These are phyloP conservation scores for Tachyglossus aculeatus DNA, from an alignment of 2,797 vertebrate species.

Conservation along the genomic window DNA sequence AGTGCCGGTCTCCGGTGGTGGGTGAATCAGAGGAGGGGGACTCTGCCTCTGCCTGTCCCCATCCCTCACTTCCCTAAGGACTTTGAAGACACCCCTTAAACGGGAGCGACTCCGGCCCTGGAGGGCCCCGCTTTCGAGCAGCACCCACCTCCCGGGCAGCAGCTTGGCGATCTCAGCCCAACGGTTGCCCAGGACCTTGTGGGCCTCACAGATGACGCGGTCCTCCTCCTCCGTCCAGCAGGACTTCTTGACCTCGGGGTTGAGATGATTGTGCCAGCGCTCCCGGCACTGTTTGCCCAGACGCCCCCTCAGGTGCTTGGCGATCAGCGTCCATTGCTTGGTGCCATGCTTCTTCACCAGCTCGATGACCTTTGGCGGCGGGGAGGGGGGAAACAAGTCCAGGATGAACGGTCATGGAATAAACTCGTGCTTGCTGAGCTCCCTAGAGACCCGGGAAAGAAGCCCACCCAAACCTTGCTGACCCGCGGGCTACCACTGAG, in stretches of 20 bases:
- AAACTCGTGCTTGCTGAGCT: neutral
- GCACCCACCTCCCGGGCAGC: slow-evolving; percentile 89
- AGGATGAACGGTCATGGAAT: neutral
- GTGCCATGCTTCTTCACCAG: slow-evolving; percentile 93
- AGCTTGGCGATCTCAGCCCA: slow-evolving; percentile 98
- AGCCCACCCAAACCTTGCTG: no score
- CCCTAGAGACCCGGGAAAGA: fast-evolving
- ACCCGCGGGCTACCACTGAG: no score
- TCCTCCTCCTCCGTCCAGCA: slow-evolving; percentile 97
- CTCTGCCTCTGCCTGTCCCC: neutral
- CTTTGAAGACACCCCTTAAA: no score
- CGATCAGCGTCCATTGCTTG: slow-evolving; percentile 95
- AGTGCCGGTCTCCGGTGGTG: no score
- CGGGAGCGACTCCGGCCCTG: no score
- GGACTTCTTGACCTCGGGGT: slow-evolving; percentile 96
- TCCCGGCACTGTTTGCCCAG: slow-evolving; percentile 97
- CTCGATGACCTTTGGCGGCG: slow-evolving; percentile 87
- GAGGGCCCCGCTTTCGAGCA: no score
- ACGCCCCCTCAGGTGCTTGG: slow-evolving; percentile 94
- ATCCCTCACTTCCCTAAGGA: neutral
- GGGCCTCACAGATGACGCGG: slow-evolving; percentile 94
- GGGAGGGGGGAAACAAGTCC: slow-evolving; percentile 8
- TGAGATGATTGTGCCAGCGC: slow-evolving; percentile 98
- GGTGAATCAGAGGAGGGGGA: no score
- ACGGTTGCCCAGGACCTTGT: slow-evolving; percentile 92